Conservation (phyloP, 23 tunicate species). For the Trididemnum miniatum region DNA sequence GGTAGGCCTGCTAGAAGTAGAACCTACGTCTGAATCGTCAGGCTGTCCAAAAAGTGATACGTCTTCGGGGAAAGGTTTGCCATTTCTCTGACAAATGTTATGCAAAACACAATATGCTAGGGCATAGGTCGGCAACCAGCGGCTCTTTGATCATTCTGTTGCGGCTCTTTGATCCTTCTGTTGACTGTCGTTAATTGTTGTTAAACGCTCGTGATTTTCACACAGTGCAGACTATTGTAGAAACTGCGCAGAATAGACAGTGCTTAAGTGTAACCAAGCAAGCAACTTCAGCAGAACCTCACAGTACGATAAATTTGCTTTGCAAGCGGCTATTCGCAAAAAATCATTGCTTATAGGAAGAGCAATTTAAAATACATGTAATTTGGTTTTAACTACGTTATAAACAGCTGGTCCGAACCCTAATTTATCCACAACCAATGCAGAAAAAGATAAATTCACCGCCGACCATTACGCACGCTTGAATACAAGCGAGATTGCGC, state of each 20-base stretch:
- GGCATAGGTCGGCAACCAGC: no score
- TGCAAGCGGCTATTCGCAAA: slow-evolving; percentile 2
- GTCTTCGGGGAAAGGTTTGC: no score
- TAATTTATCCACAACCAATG: not conserved
- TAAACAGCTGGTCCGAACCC: slow-evolving; percentile 3
- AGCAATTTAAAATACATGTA: not conserved
- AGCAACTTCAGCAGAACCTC: slow-evolving; percentile 2
- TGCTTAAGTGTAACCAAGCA: not conserved
- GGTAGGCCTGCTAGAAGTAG: no score
- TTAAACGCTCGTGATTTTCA: not conserved
- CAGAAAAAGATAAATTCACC: not conserved
- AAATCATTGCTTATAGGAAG: not conserved
- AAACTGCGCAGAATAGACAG: slow-evolving; percentile 2
- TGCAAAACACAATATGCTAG: no score
- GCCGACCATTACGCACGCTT: not conserved
- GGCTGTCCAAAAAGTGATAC: no score
- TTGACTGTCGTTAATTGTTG: not conserved
- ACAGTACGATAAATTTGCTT: not conserved
- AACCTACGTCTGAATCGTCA: no score
- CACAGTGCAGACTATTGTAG: slow-evolving; percentile 2
- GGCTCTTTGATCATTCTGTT: no score
- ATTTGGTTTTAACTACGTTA: not conserved
- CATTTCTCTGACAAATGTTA: no score
- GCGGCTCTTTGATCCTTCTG: slow-evolving; percentile 3
- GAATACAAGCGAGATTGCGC: not conserved